These are phyloP conservation scores for Sylvietta virens DNA, from an alignment of 2,113 vertebrate species.

Conservation along the genomic window DNA sequence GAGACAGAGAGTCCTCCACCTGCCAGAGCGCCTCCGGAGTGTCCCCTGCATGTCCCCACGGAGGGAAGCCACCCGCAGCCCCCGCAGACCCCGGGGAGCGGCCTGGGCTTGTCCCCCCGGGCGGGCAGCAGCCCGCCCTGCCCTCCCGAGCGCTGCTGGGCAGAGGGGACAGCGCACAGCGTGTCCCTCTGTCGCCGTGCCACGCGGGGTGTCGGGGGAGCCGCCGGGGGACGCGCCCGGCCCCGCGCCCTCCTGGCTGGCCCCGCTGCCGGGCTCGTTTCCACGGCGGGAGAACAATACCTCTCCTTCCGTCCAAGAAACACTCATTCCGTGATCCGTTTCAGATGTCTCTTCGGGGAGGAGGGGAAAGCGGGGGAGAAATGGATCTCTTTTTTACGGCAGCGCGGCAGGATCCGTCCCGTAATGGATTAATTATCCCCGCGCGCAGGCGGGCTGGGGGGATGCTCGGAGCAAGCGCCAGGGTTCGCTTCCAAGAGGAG, in stretches of 20 bases:
- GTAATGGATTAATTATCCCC: constrained; percentile 56
- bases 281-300: constrained; percentile 53
- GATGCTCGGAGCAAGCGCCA: background rate
- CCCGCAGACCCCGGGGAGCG: accelerated
- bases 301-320: constrained; percentile 56
- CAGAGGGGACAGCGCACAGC: background rate
- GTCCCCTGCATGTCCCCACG: background rate
- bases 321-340: constrained; percentile 43
- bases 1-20: no score
- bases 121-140: background rate
- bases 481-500: constrained; percentile 36
- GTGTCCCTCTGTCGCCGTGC: background rate
- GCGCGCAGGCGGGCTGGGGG: background rate
- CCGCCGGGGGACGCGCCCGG: constrained; percentile 6
- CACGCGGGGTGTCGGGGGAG: background rate
- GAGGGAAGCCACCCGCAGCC: background rate
- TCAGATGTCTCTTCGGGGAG: constrained; percentile 47
- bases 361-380: constrained; percentile 6
- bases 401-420: background rate
- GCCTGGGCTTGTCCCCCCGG: background rate
- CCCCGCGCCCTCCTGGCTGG: background rate
- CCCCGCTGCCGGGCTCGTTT: background rate
- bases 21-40: no score
- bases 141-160: background rate
- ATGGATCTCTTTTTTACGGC: constrained; percentile 10